A percentile compares a stretch with the other conserved stretches of the same genome.
Conservation (phyloP, 2,113 vertebrate genomes). For the Typhlomys cinereus region DNA sequence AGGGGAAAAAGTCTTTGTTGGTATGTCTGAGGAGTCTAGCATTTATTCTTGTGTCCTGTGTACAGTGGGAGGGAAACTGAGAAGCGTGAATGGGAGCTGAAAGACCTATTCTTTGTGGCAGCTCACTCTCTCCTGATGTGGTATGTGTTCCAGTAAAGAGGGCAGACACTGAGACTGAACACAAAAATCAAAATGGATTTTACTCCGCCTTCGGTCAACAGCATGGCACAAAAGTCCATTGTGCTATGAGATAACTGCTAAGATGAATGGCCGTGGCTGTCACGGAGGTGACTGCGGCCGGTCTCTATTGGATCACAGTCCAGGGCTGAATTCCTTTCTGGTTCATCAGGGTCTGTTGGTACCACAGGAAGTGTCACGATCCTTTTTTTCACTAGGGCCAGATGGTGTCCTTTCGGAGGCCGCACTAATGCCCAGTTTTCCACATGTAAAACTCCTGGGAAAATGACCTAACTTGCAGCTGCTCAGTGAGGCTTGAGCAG, state of each 20-base stretch:
- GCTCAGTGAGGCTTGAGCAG: constrained; percentile 99
- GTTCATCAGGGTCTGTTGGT: constrained; percentile 99
- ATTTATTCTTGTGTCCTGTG: constrained; percentile 61
- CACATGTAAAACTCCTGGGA: constrained; percentile 98
- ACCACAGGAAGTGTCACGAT: constrained; percentile 99
- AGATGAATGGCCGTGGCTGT: constrained; percentile 89
- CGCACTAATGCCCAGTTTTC: constrained; percentile 98
- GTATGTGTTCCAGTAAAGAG: constrained; percentile 79
- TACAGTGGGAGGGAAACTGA: constrained; percentile 72
- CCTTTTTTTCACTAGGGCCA: constrained; percentile 97
- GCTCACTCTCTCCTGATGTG: constrained; percentile 78
- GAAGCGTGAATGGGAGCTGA: constrained; percentile 53
- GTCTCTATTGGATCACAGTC: constrained; percentile 91
- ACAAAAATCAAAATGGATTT: constrained; percentile 86
- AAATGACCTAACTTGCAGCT: constrained; percentile 99
- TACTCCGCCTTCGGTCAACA: constrained; percentile 86
- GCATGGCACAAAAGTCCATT: constrained; percentile 89
- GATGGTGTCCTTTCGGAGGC: constrained; percentile 99
- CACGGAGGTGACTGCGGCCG: constrained; percentile 89
- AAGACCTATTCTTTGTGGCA: constrained; percentile 77
- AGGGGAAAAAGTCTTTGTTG: constrained; percentile 64
- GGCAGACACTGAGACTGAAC: constrained; percentile 82
- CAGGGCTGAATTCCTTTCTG: constrained; percentile 95
- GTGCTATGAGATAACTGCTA: constrained; percentile 87
- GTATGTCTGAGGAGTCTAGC: constrained; percentile 45